Evolutionary conservation across 2,113 vertebrate genomes (phyloP).

Genomic region (Sinocyclocheilus grahami): DNA sequence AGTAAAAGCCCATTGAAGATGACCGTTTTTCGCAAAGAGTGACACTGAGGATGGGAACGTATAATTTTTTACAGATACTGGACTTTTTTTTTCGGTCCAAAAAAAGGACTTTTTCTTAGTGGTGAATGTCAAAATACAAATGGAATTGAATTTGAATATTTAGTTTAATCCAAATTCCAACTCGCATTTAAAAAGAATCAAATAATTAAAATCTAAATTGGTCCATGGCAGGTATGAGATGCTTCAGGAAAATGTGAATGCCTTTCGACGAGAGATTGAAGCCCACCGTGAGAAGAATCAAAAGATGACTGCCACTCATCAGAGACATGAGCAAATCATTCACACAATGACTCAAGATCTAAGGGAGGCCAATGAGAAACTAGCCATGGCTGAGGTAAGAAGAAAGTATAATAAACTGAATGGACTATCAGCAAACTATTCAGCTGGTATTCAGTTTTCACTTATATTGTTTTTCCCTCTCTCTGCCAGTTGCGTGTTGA

Average conservation of each 20-base stretch:
- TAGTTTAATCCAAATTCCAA: neutral
- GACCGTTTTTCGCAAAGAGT: no score
- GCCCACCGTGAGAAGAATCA: slow-evolving; percentile 87
- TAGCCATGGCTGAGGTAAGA: slow-evolving; percentile 88
- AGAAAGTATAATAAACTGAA: neutral
- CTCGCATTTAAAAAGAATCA: neutral
- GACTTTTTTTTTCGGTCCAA: no score
- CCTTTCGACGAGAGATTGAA: slow-evolving; percentile 88
- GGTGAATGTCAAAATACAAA: neutral
- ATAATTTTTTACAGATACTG: no score
- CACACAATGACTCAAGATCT: slow-evolving; percentile 94
- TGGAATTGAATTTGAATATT: neutral
- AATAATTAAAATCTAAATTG: neutral
- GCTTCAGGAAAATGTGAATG: slow-evolving; percentile 90
- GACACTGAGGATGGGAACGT: no score
- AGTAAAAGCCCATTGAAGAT: no score
- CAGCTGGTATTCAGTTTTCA: neutral
- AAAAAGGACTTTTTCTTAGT: neutral
- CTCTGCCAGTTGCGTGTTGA: slow-evolving; percentile 81
- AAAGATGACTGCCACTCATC: slow-evolving; percentile 84
- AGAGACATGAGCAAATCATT: slow-evolving; percentile 91
- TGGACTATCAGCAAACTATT: neutral
- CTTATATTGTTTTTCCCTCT: neutral
- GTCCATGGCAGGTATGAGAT: slow-evolving; percentile 85
- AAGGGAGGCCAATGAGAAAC: slow-evolving; percentile 86